A percentile compares a stretch with the other conserved stretches of the same genome.
Conservation (phyloP, 2,888 invertebrate species). For the Troilus luridus region DNA sequence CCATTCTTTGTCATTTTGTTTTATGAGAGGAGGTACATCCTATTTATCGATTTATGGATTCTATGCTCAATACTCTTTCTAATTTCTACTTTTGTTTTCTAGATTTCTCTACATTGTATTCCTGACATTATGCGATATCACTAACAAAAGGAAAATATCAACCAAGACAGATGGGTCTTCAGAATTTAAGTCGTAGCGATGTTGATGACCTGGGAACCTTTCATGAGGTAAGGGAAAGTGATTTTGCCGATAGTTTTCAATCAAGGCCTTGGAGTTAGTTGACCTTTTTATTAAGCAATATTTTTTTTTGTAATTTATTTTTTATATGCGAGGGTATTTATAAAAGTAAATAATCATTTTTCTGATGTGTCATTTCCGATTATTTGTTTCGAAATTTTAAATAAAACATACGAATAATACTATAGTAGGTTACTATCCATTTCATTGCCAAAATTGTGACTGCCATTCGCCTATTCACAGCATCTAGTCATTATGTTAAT, state of each 20-base stretch:
- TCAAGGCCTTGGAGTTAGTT: neutral
- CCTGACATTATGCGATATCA: neutral
- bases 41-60: no score
- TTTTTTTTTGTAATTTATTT: neutral
- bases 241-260: neutral
- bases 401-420: no score
- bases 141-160: neutral
- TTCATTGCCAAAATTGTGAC: no score
- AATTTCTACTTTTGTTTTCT: neutral
- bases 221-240: slow-evolving; percentile 20
- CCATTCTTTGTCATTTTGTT: neutral
- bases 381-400: no score
- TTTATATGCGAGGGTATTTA: no score
- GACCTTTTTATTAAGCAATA: neutral
- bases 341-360: no score
- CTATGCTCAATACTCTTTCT: no score
- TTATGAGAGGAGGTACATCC: no score
- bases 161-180: neutral
- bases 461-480: no score
- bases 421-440: no score
- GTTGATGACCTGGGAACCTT: slow-evolving; percentile 21
- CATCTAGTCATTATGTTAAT: no score
- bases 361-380: no score
- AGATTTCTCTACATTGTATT: neutral
- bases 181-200: neutral